Conservation (phyloP, 2,113 vertebrate species). For the Xenopus laevis region DNA sequence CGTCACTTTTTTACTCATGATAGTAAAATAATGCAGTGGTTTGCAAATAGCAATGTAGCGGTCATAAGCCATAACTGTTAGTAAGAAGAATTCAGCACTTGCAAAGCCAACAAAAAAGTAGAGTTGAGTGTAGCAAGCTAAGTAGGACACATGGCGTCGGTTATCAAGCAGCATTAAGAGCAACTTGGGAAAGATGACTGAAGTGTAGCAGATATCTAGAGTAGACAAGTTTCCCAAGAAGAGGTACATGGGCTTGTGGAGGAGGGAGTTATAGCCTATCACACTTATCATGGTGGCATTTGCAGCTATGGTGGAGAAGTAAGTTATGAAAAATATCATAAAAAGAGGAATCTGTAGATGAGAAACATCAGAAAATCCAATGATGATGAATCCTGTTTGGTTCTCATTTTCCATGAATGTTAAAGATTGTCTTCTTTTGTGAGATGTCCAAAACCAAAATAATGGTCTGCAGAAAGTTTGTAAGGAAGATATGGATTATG, state of each 20-base stretch:
- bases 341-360: too few species aligned
- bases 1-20: conserved; percentile 17
- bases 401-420: too few species aligned
- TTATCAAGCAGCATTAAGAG: conserved; percentile 4
- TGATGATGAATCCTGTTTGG: too few species aligned
- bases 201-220: conserved; percentile 20
- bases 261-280: background rate
- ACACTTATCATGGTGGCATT: too few species aligned
- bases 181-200: conserved; percentile 22
- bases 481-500: too few species aligned
- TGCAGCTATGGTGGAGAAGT: too few species aligned
- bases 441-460: too few species aligned
- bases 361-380: too few species aligned
- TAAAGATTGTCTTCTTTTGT: too few species aligned
- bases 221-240: conserved; percentile 26
- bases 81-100: conserved; percentile 12
- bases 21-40: conserved; percentile 4
- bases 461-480: too few species aligned
- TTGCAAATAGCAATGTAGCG: conserved; percentile 29
- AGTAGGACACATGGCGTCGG: conserved; percentile 5
- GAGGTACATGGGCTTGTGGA: conserved; percentile 39
- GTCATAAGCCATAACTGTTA: conserved; percentile 31
- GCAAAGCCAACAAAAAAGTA: conserved; percentile 16
- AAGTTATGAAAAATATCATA: too few species aligned
- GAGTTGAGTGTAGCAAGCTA: conserved; percentile 21